Evolutionary conservation across 2,113 vertebrate species (phyloP).

Genomic region (Myotis lucifugus): DNA sequence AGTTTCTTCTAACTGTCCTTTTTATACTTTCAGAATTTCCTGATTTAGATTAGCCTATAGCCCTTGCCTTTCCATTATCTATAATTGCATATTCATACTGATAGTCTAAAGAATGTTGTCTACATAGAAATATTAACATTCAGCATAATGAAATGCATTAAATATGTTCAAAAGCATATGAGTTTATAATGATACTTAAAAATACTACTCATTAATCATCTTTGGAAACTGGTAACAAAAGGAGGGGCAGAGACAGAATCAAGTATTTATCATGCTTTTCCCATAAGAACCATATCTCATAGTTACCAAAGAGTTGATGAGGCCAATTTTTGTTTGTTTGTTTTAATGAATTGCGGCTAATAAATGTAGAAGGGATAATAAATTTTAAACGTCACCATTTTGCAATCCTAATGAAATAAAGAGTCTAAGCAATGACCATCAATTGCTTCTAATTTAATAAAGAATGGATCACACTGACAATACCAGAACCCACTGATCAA

Average conservation of each 20-base stretch:
- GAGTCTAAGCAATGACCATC: background rate
- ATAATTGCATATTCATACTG: background rate
- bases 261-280: background rate
- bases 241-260: background rate
- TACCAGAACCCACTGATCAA: background rate
- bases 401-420: conserved; percentile 19
- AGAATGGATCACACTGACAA: background rate
- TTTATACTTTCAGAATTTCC: background rate
- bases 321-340: background rate
- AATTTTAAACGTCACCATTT: background rate
- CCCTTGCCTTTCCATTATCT: background rate
- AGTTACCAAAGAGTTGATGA: background rate
- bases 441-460: background rate
- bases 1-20: background rate
- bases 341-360: conserved; percentile 27
- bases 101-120: background rate
- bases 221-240: conserved; percentile 2
- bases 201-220: background rate
- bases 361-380: conserved; percentile 9
- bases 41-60: background rate
- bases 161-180: background rate
- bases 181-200: conserved; percentile 21
- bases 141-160: conserved; percentile 1
- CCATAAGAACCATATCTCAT: background rate
- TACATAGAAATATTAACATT: background rate